Percentiles rank a stretch among this genome's conserved stretches.
phyloP scores from a whole-genome alignment of 2,888 invertebrate species.

The Tetropium fuscum region DNA sequence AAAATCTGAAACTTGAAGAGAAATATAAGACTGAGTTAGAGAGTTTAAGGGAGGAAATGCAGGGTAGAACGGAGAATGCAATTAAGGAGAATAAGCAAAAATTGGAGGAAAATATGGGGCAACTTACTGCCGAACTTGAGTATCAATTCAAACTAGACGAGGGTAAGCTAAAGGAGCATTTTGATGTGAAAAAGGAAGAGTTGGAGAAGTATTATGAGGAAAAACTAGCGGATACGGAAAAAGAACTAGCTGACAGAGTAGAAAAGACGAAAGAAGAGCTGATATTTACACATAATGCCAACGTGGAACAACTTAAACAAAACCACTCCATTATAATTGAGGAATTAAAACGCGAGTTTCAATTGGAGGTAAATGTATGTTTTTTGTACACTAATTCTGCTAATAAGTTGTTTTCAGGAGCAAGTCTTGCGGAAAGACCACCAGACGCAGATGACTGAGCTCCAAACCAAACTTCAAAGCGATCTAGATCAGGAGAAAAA shows the following conservation, averaged over 20 bases:
- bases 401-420: conserved; percentile 72
- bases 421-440: conserved; percentile 77
- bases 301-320: conserved; percentile 69
- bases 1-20: conserved; percentile 59
- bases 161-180: conserved; percentile 55
- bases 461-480: conserved; percentile 70
- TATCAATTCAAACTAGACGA: conserved; percentile 58
- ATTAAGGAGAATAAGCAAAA: conserved; percentile 58
- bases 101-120: conserved; percentile 67
- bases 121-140: conserved; percentile 64
- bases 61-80: conserved; percentile 61
- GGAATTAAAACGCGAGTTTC: conserved; percentile 73
- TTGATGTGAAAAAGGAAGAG: conserved; percentile 59
- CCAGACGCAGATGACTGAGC: conserved; percentile 73
- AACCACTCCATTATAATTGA: conserved; percentile 73
- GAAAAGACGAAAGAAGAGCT: conserved; percentile 67
- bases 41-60: conserved; percentile 69
- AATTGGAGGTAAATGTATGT: conserved; percentile 74
- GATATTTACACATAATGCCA: conserved; percentile 69
- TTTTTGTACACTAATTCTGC: too few relatives aligned
- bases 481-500: conserved; percentile 66
- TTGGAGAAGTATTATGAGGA: conserved; percentile 68
- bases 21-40: conserved; percentile 63
- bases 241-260: conserved; percentile 67
- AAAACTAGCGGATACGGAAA: conserved; percentile 69